A percentile compares a stretch with the other conserved stretches of the same genome.
phyloP scores from a whole-genome alignment of 2,113 vertebrate genomes.

The Microtus richardsoni region DNA sequence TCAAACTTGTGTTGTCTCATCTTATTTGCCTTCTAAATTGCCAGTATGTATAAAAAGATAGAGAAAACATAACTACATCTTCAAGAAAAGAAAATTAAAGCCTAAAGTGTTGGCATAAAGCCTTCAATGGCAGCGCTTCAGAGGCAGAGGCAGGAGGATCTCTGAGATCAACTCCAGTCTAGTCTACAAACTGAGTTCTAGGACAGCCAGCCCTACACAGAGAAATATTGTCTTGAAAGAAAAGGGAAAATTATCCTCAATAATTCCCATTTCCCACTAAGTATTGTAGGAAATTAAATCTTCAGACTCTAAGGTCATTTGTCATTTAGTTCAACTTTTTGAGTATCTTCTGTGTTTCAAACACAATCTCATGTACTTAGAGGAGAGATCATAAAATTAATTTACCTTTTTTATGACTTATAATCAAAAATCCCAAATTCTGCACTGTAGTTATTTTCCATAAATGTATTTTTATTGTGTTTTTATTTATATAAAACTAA shows the following conservation, averaged over 20 bases:
- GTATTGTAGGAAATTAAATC: conserved; percentile 39
- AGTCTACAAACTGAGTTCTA: no score
- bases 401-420: background rate
- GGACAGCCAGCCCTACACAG: no score
- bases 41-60: background rate
- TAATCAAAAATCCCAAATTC: background rate
- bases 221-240: no score
- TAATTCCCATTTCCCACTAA: background rate
- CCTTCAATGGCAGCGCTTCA: background rate
- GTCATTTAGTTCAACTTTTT: background rate
- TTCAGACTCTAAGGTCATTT: background rate
- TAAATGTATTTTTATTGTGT: conserved; percentile 9
- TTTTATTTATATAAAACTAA: background rate
- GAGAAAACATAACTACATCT: background rate
- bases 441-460: conserved; percentile 19
- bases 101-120: background rate
- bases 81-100: background rate
- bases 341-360: conserved; percentile 29
- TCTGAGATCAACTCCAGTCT: no score
- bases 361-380: background rate
- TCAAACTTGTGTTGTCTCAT: background rate
- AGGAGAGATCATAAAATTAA: background rate
- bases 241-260: conserved; percentile 10
- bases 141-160: background rate
- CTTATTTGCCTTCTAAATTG: background rate